Evolutionary conservation across 35 echinoderm and acorn worm genomes (phyloP).

Genomic region (Anneissia japonica): DNA sequence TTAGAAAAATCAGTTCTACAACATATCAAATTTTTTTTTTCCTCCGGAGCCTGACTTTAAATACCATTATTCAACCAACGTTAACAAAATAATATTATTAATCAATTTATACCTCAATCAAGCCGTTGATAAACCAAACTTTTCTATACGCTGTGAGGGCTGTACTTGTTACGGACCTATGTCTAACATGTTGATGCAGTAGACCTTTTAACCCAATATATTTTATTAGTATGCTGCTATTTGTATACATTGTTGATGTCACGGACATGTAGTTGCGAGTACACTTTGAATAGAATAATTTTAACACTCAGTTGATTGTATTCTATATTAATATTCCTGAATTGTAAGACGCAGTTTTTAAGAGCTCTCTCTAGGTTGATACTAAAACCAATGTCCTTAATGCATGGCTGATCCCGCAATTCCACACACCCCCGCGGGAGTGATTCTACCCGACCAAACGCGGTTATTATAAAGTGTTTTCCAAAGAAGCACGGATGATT

Average conservation of each 20-base stretch:
- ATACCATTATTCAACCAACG: too few species aligned
- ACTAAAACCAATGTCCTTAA: conserved; percentile 1
- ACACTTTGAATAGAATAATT: not conserved
- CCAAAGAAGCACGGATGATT: not conserved
- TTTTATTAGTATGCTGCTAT: too few species aligned
- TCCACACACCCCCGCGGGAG: not conserved
- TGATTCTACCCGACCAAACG: not conserved
- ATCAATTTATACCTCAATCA: too few species aligned
- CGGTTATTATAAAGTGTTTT: not conserved
- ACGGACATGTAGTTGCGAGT: not conserved
- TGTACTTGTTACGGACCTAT: too few species aligned
- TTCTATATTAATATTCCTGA: not conserved
- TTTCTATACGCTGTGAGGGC: too few species aligned
- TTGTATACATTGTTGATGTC: not conserved
- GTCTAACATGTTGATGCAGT: too few species aligned
- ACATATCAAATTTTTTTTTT: too few species aligned
- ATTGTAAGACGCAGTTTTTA: not conserved
- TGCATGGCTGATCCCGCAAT: not conserved
- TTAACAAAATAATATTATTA: too few species aligned
- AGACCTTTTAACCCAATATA: too few species aligned
- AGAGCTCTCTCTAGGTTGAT: not conserved
- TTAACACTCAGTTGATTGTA: not conserved
- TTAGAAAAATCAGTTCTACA: too few species aligned
- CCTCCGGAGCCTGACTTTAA: too few species aligned
- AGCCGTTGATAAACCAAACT: too few species aligned